Evolutionary conservation across 2,797 vertebrate species (phyloP).

Genomic region (Sebastes miniatus): DNA sequence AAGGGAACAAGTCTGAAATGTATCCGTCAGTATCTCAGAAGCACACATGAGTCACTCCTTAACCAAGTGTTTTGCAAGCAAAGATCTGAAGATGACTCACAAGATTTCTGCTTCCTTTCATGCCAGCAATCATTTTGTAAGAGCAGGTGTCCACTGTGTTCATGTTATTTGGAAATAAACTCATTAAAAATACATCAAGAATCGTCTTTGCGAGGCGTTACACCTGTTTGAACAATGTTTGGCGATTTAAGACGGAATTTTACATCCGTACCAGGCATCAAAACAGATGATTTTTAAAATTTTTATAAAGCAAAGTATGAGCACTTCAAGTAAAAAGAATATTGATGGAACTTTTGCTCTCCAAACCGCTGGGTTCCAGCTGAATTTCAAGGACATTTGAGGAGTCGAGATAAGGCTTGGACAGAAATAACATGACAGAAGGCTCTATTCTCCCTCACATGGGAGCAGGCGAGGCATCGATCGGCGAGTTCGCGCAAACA

Average conservation of each 20-base stretch:
- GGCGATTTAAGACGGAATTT: neutral
- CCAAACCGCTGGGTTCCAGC: neutral
- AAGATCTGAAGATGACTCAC: constrained; percentile 28
- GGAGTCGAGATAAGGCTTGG: constrained; percentile 35
- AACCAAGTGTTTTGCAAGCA: constrained; percentile 22
- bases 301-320: neutral
- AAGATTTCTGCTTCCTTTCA: constrained; percentile 29
- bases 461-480: constrained; percentile 54
- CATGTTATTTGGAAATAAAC: constrained; percentile 7
- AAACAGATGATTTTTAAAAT: neutral
- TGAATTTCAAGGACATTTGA: constrained; percentile 55
- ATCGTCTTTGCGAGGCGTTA: neutral
- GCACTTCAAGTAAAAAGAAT: neutral
- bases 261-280: neutral
- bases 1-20: constrained; percentile 10
- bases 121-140: constrained; percentile 15
- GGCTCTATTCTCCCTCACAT: constrained; percentile 39
- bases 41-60: constrained; percentile 18
- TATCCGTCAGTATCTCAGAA: constrained; percentile 26
- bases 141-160: constrained; percentile 25
- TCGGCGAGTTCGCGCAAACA: constrained; percentile 49
- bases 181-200: constrained; percentile 27
- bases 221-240: constrained; percentile 1
- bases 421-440: constrained; percentile 33
- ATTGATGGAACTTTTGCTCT: neutral